Evolutionary conservation across 2,113 vertebrate species (phyloP).

Genomic region (Planiliza haematocheilus): DNA sequence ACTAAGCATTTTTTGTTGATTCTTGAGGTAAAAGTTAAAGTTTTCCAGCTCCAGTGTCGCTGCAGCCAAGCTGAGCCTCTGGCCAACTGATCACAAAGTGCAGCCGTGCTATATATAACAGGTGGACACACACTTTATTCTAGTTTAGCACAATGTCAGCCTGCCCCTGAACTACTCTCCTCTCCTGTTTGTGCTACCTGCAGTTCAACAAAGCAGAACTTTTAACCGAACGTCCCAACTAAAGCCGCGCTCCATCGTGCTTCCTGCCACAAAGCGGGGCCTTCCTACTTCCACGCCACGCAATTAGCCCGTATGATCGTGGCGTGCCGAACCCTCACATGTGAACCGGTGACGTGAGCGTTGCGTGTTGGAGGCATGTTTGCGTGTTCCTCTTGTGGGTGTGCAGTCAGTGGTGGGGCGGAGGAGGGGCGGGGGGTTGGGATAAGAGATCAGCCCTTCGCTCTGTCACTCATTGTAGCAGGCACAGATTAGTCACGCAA

Average conservation of each 20-base stretch:
- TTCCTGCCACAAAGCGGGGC: neutral
- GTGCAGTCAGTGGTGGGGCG: conserved; percentile 48
- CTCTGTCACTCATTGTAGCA: conserved; percentile 69
- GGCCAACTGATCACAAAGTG: conserved; percentile 6
- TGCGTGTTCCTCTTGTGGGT: conserved; percentile 68
- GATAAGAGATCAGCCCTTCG: conserved; percentile 67
- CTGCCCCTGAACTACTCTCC: neutral
- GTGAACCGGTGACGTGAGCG: conserved; percentile 49
- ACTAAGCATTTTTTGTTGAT: too few species aligned
- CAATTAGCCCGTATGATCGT: conserved; percentile 50
- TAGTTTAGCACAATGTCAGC: neutral
- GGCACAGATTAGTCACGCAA: conserved; percentile 74
- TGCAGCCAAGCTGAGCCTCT: conserved; percentile 15
- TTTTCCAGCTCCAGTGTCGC: too few species aligned
- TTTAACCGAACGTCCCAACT: neutral
- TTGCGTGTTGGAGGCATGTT: conserved; percentile 72
- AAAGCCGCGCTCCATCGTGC: neutral
- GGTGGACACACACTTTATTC: neutral
- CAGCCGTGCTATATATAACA: neutral
- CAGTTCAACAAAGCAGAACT: neutral
- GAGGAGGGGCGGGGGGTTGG: conserved; percentile 53
- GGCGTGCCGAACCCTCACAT: conserved; percentile 62
- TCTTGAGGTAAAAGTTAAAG: too few species aligned
- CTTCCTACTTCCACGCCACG: neutral
- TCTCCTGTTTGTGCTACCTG: neutral